These are phyloP conservation scores for Drosophila niveifrons DNA, from an alignment of 2,888 invertebrate species.

Conservation along the genomic window DNA sequence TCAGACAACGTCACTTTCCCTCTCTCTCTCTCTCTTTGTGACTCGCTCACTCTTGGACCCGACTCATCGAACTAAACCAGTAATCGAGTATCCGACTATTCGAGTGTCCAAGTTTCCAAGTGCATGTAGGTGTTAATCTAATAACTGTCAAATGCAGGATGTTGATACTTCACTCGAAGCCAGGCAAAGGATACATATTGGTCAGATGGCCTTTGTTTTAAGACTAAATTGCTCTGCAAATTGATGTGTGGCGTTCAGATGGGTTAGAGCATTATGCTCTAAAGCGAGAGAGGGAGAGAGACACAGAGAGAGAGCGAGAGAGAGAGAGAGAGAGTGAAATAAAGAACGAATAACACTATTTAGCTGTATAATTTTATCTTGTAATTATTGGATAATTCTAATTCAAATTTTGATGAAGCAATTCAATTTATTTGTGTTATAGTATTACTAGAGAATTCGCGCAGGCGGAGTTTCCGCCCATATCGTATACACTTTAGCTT, in stretches of 20 bases:
- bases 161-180: slow-evolving; percentile 48
- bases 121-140: slow-evolving; percentile 75
- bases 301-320: neutral
- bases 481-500: too few relatives aligned
- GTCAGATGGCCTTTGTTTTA: slow-evolving; percentile 40
- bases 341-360: too few relatives aligned
- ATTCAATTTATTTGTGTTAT: too few relatives aligned
- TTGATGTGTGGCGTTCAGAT: slow-evolving; percentile 41
- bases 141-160: slow-evolving; percentile 79
- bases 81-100: slow-evolving; percentile 59
- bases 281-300: neutral
- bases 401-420: too few relatives aligned
- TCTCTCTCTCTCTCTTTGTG: neutral
- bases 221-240: slow-evolving; percentile 50
- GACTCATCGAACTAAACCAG: slow-evolving; percentile 28
- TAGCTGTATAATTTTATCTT: too few relatives aligned
- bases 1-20: slow-evolving; percentile 53
- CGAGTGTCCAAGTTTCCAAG: slow-evolving; percentile 21
- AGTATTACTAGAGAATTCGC: too few relatives aligned
- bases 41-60: slow-evolving; percentile 2
- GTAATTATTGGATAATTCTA: too few relatives aligned
- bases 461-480: too few relatives aligned
- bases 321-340: neutral
- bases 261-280: neutral
- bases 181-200: slow-evolving; percentile 32